Evolutionary conservation across 1,140 invertebrate species (phyloP).

Genomic region (Melipona quadrifasciata): DNA sequence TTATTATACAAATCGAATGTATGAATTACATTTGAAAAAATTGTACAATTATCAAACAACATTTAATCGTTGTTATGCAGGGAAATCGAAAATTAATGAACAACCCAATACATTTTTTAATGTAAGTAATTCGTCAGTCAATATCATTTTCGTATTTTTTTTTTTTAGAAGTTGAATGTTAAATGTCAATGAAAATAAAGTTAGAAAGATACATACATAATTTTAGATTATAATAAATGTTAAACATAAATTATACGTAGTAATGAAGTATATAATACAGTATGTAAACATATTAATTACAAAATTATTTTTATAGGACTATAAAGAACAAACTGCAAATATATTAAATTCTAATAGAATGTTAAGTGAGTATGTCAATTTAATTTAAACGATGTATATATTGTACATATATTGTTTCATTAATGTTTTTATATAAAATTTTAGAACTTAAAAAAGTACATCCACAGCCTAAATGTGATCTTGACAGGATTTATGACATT

Average conservation of each 20-base stretch:
- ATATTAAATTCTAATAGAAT: not conserved
- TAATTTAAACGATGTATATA: not conserved
- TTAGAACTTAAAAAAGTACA: constrained; percentile 66
- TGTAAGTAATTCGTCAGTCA: not conserved
- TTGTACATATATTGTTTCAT: not conserved
- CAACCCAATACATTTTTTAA: not conserved
- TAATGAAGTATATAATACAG: not conserved
- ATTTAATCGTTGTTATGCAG: not conserved
- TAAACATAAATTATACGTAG: too few relatives aligned
- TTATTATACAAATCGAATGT: not conserved
- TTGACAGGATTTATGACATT: constrained; percentile 58
- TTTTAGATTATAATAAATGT: not conserved
- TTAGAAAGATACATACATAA: too few relatives aligned
- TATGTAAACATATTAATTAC: not conserved
- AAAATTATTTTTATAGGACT: not conserved
- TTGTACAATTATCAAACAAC: not conserved
- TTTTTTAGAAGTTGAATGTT: not conserved
- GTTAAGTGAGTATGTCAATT: not conserved
- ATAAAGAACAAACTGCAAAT: accelerated
- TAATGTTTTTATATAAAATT: constrained; percentile 37
- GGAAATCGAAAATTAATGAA: not conserved
- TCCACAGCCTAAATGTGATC: constrained; percentile 33
- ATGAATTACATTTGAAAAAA: not conserved
- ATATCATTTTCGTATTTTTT: not conserved
- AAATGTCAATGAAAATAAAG: not conserved